Conservation (phyloP, 2,888 invertebrate species). For the Calliphora vomitoria region DNA sequence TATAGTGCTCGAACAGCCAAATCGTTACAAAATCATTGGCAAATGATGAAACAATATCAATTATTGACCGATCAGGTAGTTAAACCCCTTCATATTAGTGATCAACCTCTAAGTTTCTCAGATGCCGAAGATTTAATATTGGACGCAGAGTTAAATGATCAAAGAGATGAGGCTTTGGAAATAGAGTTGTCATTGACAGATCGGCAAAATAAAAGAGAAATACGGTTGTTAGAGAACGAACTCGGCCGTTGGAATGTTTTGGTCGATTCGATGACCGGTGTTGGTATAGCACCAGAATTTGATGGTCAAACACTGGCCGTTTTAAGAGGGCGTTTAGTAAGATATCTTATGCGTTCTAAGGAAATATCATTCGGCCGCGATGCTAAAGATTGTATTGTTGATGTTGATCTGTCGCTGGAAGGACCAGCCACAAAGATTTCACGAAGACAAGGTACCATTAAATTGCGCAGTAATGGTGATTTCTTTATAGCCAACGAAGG, state of each 20-base stretch:
- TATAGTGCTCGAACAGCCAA: constrained; percentile 95
- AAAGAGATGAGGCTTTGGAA: constrained; percentile 92
- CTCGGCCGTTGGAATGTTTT: constrained; percentile 95
- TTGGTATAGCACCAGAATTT: constrained; percentile 92
- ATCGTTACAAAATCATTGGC: constrained; percentile 95
- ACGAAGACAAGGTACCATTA: constrained; percentile 95
- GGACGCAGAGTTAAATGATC: constrained; percentile 92
- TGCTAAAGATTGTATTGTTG: constrained; percentile 94
- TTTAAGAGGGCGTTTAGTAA: constrained; percentile 94
- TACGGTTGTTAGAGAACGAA: constrained; percentile 95
- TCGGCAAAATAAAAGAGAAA: constrained; percentile 92
- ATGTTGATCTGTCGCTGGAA: constrained; percentile 96
- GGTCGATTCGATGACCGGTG: constrained; percentile 94
- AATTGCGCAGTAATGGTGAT: constrained; percentile 95
- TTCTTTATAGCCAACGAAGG: constrained; percentile 98
- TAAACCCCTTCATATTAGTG: constrained; percentile 87
- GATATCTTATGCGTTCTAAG: constrained; percentile 96
- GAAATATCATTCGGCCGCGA: constrained; percentile 97
- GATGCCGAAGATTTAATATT: constrained; percentile 96
- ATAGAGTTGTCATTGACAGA: constrained; percentile 91
- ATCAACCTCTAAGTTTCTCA: constrained; percentile 91
- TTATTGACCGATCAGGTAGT: constrained; percentile 95
- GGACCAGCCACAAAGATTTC: constrained; percentile 98
- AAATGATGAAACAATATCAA: constrained; percentile 95
- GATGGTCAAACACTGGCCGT: constrained; percentile 97